Evolutionary conservation across 2,888 invertebrate genomes (phyloP).

Genomic region (Adelphocoris suturalis): DNA sequence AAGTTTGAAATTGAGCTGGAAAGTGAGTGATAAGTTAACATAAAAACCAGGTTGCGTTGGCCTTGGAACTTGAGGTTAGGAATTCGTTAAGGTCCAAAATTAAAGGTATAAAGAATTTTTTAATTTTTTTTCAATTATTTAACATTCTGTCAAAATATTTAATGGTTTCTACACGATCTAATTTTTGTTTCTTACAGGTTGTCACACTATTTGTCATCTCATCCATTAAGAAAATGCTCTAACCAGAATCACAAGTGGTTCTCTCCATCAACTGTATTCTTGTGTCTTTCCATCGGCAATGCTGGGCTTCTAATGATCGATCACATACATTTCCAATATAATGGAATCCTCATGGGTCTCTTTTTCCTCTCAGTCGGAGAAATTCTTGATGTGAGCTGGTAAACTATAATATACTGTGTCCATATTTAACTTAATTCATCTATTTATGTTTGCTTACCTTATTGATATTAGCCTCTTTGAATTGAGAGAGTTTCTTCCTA

Average conservation of each 20-base stretch:
- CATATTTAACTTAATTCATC: no score
- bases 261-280: constrained; percentile 81
- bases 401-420: background rate
- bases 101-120: no score
- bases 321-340: constrained; percentile 99
- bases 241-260: constrained; percentile 80
- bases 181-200: constrained; percentile 53
- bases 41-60: background rate
- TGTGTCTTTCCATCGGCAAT: constrained; percentile 87
- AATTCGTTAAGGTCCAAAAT: no score
- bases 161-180: background rate
- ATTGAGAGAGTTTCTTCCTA: no score
- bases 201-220: constrained; percentile 59
- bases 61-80: no score
- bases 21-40: background rate
- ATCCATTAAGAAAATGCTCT: constrained; percentile 76
- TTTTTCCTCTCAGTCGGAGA: constrained; percentile 88
- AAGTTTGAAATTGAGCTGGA: no score
- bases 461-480: no score
- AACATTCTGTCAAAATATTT: no score
- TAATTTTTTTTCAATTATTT: no score
- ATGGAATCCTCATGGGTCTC: constrained; percentile 95
- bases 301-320: constrained; percentile 95
- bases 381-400: constrained; percentile 81
- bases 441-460: no score